Conservation (phyloP, 1,140 invertebrate genomes). For the Polypedilum pembai region DNA sequence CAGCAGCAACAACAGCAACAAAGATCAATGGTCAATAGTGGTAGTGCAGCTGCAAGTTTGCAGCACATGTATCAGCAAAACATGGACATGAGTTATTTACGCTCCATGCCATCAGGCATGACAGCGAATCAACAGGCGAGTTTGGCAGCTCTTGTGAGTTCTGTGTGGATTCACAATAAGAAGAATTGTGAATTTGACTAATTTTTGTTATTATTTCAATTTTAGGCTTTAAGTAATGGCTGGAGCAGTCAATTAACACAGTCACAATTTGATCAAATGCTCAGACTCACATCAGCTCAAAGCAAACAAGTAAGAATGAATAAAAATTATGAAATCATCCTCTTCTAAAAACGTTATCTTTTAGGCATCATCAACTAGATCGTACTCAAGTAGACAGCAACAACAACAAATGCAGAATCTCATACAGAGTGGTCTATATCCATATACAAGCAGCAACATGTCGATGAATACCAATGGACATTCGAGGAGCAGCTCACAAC, state of each 20-base stretch:
- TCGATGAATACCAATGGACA: neutral
- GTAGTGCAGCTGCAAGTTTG: conserved; percentile 35
- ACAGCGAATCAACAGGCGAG: conserved; percentile 17
- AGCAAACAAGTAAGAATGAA: neutral
- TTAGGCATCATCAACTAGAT: conserved; percentile 1
- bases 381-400: neutral
- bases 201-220: neutral
- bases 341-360: too few species aligned
- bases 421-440: conserved; percentile 26
- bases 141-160: conserved; percentile 23
- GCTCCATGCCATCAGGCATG: neutral
- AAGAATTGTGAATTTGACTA: neutral
- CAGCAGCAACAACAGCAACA: conserved; percentile 37
- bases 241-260: conserved; percentile 17
- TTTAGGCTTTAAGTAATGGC: neutral
- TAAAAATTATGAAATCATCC: neutral
- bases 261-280: conserved; percentile 21
- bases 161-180: neutral
- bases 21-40: conserved; percentile 34
- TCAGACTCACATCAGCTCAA: conserved; percentile 1
- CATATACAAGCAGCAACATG: neutral
- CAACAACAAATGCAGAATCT: conserved; percentile 7
- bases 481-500: neutral
- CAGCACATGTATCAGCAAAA: conserved; percentile 30
- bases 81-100: neutral